Evolutionary conservation across 2,797 vertebrate genomes (phyloP).

Genomic region (Craterocephalus amniculus): DNA sequence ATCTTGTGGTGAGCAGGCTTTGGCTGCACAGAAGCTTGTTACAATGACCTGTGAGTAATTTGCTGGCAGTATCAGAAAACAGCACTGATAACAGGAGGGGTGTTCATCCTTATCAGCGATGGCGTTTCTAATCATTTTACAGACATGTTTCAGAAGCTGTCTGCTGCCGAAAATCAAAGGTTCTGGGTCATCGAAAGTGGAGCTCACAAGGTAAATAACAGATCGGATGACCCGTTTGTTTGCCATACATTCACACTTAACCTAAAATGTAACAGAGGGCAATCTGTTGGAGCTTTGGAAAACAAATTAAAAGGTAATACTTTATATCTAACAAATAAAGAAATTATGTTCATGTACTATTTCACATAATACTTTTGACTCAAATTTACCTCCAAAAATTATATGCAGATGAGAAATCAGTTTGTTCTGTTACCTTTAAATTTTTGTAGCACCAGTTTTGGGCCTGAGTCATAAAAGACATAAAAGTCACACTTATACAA

Average conservation of each 20-base stretch:
- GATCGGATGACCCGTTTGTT: not conserved
- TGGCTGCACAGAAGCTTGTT: slow-evolving; percentile 85
- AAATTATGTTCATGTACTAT: too few species aligned
- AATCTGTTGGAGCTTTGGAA: not conserved
- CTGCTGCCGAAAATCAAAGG: slow-evolving; percentile 83
- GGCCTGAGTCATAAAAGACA: not conserved
- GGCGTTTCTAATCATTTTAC: slow-evolving; percentile 25
- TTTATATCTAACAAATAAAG: too few species aligned
- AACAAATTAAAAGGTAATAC: too few species aligned
- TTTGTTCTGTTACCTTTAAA: not conserved
- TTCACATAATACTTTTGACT: too few species aligned
- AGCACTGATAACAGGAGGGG: slow-evolving; percentile 3
- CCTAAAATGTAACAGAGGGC: not conserved
- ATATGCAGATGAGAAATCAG: not conserved
- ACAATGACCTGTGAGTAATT: slow-evolving; percentile 87
- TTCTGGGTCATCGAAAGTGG: slow-evolving; percentile 84
- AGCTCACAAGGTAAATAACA: slow-evolving; percentile 82
- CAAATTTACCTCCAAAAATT: too few species aligned
- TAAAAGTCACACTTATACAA: too few species aligned
- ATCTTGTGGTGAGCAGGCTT: slow-evolving; percentile 78
- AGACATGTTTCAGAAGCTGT: slow-evolving; percentile 93
- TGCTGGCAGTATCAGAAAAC: not conserved
- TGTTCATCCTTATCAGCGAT: not conserved
- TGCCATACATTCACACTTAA: not conserved
- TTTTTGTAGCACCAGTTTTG: not conserved